Percentiles rank a stretch among this genome's conserved stretches.
These are phyloP conservation scores for Elephas maximus DNA, from an alignment of 2,113 vertebrate genomes.

Conservation along the genomic window DNA sequence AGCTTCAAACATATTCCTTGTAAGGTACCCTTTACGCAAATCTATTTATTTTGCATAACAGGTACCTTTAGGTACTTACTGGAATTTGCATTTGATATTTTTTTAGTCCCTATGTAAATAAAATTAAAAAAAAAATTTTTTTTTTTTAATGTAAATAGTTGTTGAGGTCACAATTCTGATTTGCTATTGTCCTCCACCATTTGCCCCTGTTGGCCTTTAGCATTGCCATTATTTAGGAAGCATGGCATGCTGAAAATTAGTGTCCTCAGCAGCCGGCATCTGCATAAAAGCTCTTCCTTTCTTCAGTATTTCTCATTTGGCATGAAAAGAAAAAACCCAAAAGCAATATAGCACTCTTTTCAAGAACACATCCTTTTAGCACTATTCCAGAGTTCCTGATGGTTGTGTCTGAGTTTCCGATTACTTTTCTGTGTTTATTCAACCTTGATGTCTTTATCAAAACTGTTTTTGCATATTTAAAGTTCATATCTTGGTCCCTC, in stretches of 20 bases:
- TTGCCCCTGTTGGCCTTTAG: background rate
- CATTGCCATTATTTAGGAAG: background rate
- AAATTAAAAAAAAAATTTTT: too few species aligned
- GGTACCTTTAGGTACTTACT: background rate
- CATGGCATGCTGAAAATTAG: background rate
- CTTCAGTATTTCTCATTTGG: background rate
- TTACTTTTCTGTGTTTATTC: constrained; percentile 25
- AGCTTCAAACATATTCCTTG: background rate
- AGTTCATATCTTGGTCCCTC: background rate
- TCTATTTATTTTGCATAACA: background rate
- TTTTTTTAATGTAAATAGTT: background rate
- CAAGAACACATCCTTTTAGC: background rate
- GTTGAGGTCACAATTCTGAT: background rate
- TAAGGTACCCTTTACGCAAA: background rate
- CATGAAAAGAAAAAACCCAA: background rate
- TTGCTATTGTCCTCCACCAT: background rate
- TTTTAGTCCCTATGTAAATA: background rate
- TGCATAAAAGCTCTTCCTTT: background rate
- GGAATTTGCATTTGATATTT: background rate
- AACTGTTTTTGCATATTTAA: background rate
- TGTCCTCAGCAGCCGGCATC: background rate
- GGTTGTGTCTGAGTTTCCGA: background rate
- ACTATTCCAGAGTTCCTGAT: background rate
- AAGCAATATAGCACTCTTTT: background rate
- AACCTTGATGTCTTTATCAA: constrained; percentile 8